These are phyloP conservation scores for Spisula solida DNA, from an alignment of 2,888 invertebrate genomes.

Conservation along the genomic window DNA sequence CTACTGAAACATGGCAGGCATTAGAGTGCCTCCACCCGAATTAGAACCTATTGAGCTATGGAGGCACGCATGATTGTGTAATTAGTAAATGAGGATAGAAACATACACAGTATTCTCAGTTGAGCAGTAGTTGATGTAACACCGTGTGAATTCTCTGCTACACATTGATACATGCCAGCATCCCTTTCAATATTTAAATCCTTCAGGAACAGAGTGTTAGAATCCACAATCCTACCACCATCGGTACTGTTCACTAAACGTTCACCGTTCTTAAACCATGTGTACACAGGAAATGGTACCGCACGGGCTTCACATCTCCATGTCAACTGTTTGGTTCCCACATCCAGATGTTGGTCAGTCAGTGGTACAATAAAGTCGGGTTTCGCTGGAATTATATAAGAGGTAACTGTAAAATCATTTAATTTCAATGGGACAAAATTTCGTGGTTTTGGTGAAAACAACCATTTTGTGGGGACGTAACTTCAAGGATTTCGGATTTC, in stretches of 20 bases:
- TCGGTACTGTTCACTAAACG: constrained; percentile 47
- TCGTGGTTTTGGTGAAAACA: too few species aligned
- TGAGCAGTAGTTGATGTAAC: constrained; percentile 96
- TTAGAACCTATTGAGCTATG: too few species aligned
- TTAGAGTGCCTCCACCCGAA: too few species aligned
- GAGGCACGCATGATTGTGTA: too few species aligned
- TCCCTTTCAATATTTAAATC: constrained; percentile 62
- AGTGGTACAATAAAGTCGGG: constrained; percentile 84
- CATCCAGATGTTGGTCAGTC: constrained; percentile 82
- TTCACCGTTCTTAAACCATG: constrained; percentile 76
- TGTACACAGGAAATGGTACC: constrained; percentile 78
- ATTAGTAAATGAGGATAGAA: not conserved
- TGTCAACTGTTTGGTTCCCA: constrained; percentile 76
- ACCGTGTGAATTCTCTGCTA: constrained; percentile 92
- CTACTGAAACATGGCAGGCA: too few species aligned
- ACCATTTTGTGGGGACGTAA: too few species aligned
- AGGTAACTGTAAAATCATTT: not conserved
- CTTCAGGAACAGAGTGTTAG: constrained; percentile 76
- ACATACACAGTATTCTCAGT: constrained; percentile 93
- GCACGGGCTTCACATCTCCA: constrained; percentile 85
- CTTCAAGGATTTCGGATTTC: too few species aligned
- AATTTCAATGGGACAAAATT: too few species aligned
- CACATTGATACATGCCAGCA: constrained; percentile 98
- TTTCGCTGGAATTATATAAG: constrained; percentile 75
- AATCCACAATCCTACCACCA: constrained; percentile 55